Evolutionary conservation across 1,140 invertebrate genomes (phyloP).

Genomic region (Drosophila nannoptera): DNA sequence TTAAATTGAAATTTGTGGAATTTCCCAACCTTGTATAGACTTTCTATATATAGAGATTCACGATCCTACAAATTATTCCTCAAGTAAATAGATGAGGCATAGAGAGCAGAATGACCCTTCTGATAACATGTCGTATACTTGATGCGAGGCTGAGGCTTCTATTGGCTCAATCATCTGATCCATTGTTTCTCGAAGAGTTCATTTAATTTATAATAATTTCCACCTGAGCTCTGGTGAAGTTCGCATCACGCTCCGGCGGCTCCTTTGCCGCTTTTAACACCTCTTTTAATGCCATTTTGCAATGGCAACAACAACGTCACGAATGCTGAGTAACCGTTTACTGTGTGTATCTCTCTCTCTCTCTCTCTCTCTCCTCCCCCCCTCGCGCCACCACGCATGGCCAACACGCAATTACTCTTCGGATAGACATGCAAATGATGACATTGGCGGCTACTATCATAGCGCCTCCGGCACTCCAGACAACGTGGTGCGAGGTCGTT

Average conservation of each 20-base stretch:
- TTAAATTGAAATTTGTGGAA: too few relatives aligned
- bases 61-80: too few relatives aligned
- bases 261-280: conserved; percentile 55
- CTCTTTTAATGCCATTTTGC: conserved; percentile 66
- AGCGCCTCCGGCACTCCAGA: conserved; percentile 82
- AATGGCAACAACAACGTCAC: conserved; percentile 43
- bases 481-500: conserved; percentile 83
- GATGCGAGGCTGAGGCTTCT: too few relatives aligned
- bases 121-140: too few relatives aligned
- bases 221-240: conserved; percentile 12
- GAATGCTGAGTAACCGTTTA: conserved; percentile 32
- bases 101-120: too few relatives aligned
- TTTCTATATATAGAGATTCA: too few relatives aligned
- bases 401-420: conserved; percentile 61
- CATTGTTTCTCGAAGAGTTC: conserved; percentile 19
- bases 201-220: conserved; percentile 45
- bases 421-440: conserved; percentile 83
- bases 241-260: conserved; percentile 26
- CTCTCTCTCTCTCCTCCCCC: not conserved
- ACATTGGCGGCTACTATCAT: conserved; percentile 83
- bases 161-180: not conserved
- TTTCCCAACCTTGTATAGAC: too few relatives aligned
- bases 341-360: conserved; percentile 12
- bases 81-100: too few relatives aligned
- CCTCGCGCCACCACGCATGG: conserved; percentile 41